These are phyloP conservation scores for Hippocampus zosterae DNA, from an alignment of 2,113 vertebrate genomes.

Conservation along the genomic window DNA sequence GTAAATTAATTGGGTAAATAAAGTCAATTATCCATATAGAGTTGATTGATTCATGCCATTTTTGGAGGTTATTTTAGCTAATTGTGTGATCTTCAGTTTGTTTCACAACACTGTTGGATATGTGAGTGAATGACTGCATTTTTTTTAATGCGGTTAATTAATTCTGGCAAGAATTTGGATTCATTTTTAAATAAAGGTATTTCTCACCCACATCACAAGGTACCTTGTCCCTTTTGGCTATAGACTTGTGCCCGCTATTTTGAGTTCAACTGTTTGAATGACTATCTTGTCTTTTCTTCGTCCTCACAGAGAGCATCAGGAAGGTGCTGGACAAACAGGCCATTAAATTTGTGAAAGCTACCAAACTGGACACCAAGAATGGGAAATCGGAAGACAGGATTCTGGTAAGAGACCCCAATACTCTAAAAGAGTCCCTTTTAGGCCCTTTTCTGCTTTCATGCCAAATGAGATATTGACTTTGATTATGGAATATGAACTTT, in stretches of 20 bases:
- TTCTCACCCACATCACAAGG: conserved; percentile 6
- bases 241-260: not conserved
- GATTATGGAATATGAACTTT: conserved; percentile 13
- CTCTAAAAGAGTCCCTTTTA: not conserved
- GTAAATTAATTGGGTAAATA: no score
- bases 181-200: not conserved
- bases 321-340: conserved; percentile 73
- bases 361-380: conserved; percentile 71
- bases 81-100: not conserved
- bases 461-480: not conserved
- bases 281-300: conserved; percentile 7
- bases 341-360: conserved; percentile 70
- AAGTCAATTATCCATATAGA: not conserved
- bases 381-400: conserved; percentile 73
- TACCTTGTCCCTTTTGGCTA: conserved; percentile 8
- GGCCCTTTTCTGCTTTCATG: not conserved
- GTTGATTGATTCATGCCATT: not conserved
- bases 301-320: conserved; percentile 73
- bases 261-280: conserved; percentile 12
- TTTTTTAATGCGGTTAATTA: not conserved
- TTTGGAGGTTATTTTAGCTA: not conserved
- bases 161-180: not conserved
- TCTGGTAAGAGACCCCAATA: conserved; percentile 59
- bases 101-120: not conserved
- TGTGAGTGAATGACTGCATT: not conserved